phyloP scores from a whole-genome alignment of 2,113 vertebrate genomes.

The Nyctereutes procyonoides region DNA sequence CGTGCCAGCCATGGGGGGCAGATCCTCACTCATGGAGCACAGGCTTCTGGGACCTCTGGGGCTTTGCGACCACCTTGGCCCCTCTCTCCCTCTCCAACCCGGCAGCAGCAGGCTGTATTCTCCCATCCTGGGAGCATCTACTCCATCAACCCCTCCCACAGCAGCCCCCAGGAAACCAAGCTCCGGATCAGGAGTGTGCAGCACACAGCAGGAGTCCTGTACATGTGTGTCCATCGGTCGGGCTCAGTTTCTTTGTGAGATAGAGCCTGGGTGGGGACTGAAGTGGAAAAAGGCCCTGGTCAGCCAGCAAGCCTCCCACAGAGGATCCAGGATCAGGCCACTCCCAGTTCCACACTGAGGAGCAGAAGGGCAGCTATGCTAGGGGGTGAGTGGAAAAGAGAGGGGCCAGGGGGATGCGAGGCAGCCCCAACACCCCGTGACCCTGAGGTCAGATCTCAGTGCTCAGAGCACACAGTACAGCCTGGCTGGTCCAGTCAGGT shows the following conservation, averaged over 20 bases:
- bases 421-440: neutral
- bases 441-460: neutral
- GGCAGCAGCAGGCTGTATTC: neutral
- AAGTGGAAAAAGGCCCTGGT: neutral
- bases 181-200: rapidly evolving
- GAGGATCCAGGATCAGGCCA: neutral
- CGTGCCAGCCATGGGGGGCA: neutral
- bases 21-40: rapidly evolving
- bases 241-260: neutral
- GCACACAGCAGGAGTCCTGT: rapidly evolving
- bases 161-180: neutral
- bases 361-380: neutral
- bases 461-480: neutral
- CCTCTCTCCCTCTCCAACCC: neutral
- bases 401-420: neutral
- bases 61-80: neutral
- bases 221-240: neutral
- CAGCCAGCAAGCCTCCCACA: too few relatives aligned
- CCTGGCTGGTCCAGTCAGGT: neutral
- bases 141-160: neutral
- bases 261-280: neutral
- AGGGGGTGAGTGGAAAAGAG: neutral
- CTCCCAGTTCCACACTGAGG: neutral
- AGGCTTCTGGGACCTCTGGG: neutral
- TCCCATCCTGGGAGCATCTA: neutral